Evolutionary conservation across 2,113 vertebrate species (phyloP).

Genomic region (Podarcis cretensis): DNA sequence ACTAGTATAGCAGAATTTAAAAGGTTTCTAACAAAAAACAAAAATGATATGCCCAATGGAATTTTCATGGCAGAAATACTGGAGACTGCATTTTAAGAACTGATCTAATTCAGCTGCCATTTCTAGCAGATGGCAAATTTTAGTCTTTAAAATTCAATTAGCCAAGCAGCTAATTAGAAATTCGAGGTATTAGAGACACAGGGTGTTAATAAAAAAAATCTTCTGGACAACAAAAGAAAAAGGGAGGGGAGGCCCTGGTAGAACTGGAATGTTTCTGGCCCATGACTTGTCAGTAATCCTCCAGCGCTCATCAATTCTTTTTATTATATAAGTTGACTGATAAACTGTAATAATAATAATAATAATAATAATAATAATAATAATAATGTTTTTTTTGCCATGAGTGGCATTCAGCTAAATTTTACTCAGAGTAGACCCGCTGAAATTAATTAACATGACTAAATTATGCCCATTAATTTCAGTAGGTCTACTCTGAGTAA

Average conservation of each 20-base stretch:
- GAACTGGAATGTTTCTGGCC: not conserved
- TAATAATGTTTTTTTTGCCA: too few relatives aligned
- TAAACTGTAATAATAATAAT: too few relatives aligned
- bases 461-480: too few relatives aligned
- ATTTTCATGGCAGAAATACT: slow-evolving; percentile 52
- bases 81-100: slow-evolving; percentile 26
- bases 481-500: too few relatives aligned
- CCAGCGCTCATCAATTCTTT: not conserved
- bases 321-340: too few relatives aligned
- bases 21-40: slow-evolving; percentile 14
- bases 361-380: too few relatives aligned
- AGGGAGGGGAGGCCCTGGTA: not conserved
- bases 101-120: slow-evolving; percentile 39
- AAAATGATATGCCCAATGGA: slow-evolving; percentile 14
- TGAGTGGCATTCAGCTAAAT: too few relatives aligned
- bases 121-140: slow-evolving; percentile 67
- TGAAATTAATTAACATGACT: too few relatives aligned
- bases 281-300: not conserved
- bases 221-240: slow-evolving; percentile 10
- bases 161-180: slow-evolving; percentile 50
- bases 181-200: slow-evolving; percentile 37
- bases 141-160: slow-evolving; percentile 64
- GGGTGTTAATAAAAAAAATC: not conserved
- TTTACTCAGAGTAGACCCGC: too few relatives aligned
- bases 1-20: slow-evolving; percentile 16